Base-by-base conservation (phyloP, 2,113 vertebrate species). In the Marcusenius ussheri region DNA sequence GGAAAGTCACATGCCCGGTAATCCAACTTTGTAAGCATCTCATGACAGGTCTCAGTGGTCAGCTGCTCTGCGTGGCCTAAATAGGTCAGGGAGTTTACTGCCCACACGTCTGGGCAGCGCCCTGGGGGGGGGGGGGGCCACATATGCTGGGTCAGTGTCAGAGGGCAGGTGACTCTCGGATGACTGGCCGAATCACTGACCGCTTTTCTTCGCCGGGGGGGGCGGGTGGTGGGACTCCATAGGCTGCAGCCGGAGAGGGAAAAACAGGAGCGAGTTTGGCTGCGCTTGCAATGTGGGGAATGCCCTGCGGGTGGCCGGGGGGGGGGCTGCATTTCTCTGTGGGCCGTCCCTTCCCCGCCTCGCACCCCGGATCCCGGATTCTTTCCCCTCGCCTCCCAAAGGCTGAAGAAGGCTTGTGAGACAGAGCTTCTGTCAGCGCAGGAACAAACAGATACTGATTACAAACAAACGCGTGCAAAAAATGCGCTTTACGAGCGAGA, bases 11-110 rank as follows among this genome's bases (percentile, higher is more conserved):
- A 90, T 93, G 83, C 70, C 90, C 88, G 13, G 58, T 90, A 90
- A 90, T 89, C 93, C 85, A 90, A 91, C 90, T 92, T 84, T 83
- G 87, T 89, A 53, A 91, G 90, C 46, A 89, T 89, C 70, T 89
- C 83, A 88, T 90, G 88, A 92, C 90, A 90, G 91, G 91, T 90
- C 89, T 91, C 87, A 88, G 87, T 93, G 91, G 92, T 93, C 90
- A 91, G 92, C 92, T 94, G 17, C 90, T 91, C 87, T 92, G 88
- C 0, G 0, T 46, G 50, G 89, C 77, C 50, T 91, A 94, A 92
- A 92, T 93, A 87, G 93, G 92, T 93, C 93, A 93, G 85, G 77
- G 58, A 83, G 74, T 70, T 88, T 70, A 89, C 47, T 45, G 35
- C 83, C 88, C 88, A 6, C 80, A 51, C 24, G 88, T 53, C 58